phyloP scores from a whole-genome alignment of 2,888 invertebrate species.

The Acronicta psi region DNA sequence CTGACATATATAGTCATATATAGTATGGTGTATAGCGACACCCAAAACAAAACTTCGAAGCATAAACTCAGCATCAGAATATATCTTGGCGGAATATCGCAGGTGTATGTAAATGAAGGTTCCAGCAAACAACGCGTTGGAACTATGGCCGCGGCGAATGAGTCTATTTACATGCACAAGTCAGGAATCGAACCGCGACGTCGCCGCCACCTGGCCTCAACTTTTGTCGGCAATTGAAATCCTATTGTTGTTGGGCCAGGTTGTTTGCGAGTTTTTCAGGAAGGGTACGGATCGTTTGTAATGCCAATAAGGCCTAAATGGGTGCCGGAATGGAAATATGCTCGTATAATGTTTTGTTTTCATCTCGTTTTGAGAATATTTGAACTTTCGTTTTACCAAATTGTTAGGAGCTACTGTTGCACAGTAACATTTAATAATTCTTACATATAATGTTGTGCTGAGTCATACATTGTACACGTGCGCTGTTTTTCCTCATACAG shows the following conservation, averaged over 20 bases:
- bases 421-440: too few relatives aligned
- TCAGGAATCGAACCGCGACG: conserved; percentile 57
- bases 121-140: conserved; percentile 16
- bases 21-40: neutral
- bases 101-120: conserved; percentile 51
- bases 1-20: neutral
- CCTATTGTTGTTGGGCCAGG: conserved; percentile 51
- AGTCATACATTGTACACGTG: conserved; percentile 2
- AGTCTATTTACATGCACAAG: conserved; percentile 59
- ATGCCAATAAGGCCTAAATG: conserved; percentile 43
- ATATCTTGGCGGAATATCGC: conserved; percentile 33
- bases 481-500: conserved; percentile 1
- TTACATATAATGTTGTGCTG: neutral
- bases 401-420: too few relatives aligned
- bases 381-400: conserved; percentile 10
- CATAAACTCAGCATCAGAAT: conserved; percentile 13
- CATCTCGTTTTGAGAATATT: conserved; percentile 32
- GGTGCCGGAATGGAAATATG: conserved; percentile 31
- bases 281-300: conserved; percentile 38
- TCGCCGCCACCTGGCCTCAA: conserved; percentile 54
- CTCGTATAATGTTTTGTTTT: conserved; percentile 44
- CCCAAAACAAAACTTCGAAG: conserved; percentile 9
- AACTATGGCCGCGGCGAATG: conserved; percentile 46
- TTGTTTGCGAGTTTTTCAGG: conserved; percentile 46
- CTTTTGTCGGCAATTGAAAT: conserved; percentile 55